Conservation (phyloP, 2,113 vertebrate genomes). For the Nanorana parkeri region DNA sequence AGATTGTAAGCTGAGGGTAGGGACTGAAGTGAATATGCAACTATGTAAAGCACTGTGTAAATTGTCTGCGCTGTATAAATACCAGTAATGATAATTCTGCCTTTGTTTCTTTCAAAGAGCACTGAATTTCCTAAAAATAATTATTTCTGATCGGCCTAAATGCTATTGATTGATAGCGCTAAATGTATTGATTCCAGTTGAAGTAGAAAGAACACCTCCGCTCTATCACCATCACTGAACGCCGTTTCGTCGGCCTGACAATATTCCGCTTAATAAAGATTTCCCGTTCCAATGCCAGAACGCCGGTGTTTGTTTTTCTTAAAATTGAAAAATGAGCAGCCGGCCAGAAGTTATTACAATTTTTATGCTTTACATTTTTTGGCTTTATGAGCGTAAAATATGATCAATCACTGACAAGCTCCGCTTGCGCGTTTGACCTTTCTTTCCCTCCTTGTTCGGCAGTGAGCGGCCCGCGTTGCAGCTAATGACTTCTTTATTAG, state of each 20-base stretch:
- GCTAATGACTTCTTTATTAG: conserved; percentile 1
- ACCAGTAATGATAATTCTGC: too few relatives aligned
- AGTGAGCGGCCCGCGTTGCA: neutral
- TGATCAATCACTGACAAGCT: neutral
- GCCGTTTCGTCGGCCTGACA: neutral
- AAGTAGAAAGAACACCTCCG: neutral
- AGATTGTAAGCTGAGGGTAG: too few relatives aligned
- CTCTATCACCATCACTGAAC: neutral
- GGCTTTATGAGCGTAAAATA: neutral
- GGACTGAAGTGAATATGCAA: too few relatives aligned
- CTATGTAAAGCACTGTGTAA: too few relatives aligned
- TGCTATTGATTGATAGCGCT: neutral
- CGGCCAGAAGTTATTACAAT: neutral
- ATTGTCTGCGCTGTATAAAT: too few relatives aligned
- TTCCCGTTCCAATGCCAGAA: neutral
- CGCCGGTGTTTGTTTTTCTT: neutral
- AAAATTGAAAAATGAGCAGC: neutral
- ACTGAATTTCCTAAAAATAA: neutral
- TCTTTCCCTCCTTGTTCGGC: too few relatives aligned
- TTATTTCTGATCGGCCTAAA: neutral
- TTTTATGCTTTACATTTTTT: neutral
- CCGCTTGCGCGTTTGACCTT: too few relatives aligned
- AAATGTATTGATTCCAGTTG: neutral
- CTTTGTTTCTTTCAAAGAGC: neutral
- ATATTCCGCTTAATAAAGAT: neutral